Percentiles rank a stretch among this genome's conserved stretches.
Evolutionary conservation across 1,140 invertebrate genomes (phyloP).

Genomic region (Ceratoteleas bidentatus): DNA sequence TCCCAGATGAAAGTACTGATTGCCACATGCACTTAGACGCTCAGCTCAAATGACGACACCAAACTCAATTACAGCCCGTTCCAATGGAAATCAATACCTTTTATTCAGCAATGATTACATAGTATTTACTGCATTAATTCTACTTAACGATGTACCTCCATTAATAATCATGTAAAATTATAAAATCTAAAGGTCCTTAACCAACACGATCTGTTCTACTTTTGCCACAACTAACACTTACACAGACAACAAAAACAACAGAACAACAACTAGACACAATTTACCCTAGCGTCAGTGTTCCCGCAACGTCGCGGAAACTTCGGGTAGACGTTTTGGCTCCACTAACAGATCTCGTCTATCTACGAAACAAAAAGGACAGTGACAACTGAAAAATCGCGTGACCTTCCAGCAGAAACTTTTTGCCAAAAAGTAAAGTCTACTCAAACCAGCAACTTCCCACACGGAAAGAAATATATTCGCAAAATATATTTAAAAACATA

Average conservation of each 20-base stretch:
- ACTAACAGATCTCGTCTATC: too few species aligned
- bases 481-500: too few species aligned
- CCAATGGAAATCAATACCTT: not conserved
- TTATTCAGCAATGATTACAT: constrained; percentile 1
- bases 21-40: too few species aligned
- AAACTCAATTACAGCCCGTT: not conserved
- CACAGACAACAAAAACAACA: constrained; percentile 6
- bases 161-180: not conserved
- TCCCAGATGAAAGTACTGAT: too few species aligned
- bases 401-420: too few species aligned
- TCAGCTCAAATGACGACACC: not conserved
- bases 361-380: too few species aligned
- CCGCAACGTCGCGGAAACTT: not conserved
- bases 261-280: constrained; percentile 7
- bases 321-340: too few species aligned
- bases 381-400: too few species aligned
- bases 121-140: not conserved
- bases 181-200: not conserved
- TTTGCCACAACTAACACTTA: not conserved
- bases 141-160: not conserved
- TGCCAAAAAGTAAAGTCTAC: too few species aligned
- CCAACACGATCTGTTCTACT: not conserved
- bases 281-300: not conserved
- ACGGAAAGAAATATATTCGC: too few species aligned
- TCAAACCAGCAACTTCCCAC: too few species aligned